Evolutionary conservation across 2,113 vertebrate genomes (phyloP).

Genomic region (Neogobius melanostomus): DNA sequence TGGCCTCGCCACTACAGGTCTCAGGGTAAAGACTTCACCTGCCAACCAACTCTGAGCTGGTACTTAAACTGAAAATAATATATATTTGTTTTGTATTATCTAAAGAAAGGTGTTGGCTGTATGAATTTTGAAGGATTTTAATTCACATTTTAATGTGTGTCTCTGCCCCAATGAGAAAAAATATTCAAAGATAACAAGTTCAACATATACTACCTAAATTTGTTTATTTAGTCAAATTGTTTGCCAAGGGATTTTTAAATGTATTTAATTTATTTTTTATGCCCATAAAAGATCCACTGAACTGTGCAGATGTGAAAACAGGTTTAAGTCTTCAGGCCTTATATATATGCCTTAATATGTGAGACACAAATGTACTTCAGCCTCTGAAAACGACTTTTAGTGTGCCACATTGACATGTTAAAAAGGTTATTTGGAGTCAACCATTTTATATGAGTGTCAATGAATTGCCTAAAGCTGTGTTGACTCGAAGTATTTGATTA

Average conservation of each 20-base stretch:
- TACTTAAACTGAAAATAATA: neutral
- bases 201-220: constrained; percentile 5
- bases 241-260: neutral
- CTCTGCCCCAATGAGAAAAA: constrained; percentile 4
- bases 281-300: neutral
- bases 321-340: neutral
- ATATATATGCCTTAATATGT: neutral
- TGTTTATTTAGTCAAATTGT: neutral
- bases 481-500: too few relatives aligned
- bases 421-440: too few relatives aligned
- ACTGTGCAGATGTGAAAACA: neutral
- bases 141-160: constrained; percentile 11
- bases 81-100: neutral
- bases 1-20: constrained; percentile 13
- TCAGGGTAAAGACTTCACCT: constrained; percentile 18
- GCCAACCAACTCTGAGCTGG: neutral
- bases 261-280: constrained; percentile 5
- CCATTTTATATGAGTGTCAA: too few relatives aligned
- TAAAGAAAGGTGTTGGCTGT: neutral
- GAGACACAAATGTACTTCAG: too few relatives aligned
- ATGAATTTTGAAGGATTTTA: constrained; percentile 38
- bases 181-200: neutral
- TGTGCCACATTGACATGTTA: too few relatives aligned
- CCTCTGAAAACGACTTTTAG: too few relatives aligned
- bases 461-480: too few relatives aligned